Evolutionary conservation across 2,888 invertebrate species (phyloP), one percentile per base, ranked within the genome.

Genomic region (Eupeodes latifasciatus): DNA sequence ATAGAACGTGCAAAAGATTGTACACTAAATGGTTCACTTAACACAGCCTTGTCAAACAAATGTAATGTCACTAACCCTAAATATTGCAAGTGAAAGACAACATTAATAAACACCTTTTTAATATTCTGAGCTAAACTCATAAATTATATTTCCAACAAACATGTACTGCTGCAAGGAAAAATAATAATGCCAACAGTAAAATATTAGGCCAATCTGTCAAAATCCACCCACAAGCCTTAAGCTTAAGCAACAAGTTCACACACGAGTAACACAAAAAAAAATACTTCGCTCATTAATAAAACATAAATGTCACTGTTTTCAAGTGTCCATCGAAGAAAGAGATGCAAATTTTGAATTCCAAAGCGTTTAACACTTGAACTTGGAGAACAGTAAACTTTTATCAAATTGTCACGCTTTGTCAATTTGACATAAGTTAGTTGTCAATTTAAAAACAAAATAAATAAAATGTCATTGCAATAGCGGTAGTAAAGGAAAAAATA

Each of bases 291-390:
- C 53, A 75, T 59, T 62, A 66, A 53, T 57, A 57, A 69, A 80
- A 79, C 66, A 77, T 77, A 27, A 27, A 55, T 81, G 55, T 77
- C 85, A 77, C 57, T 69, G 4, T 67, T 49, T 34, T n/a, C 49
- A 51, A 49, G n/a, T 67, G 82, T 44, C 74, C 53, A 79, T 76
- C 79, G 59, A 55, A 51, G 19, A 47, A 34, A 49, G 49, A 71
- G 9, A 40, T 40, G 40, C 71, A 79, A 76, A 66, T 76, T 75
- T 82, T 40, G 72, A 76, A 83, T 80, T 76, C 79, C 79, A 76
- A 83, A 87, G 83, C 83, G 79, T 72, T 80, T 83, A 61, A 66
- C 76, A 76, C 83, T 87, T 87, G 86, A 87, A 87, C 86, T 87
- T 87, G 76, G 80, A 82, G 79, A 16, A 40, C 66, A 36, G 67